Evolutionary conservation across 2,113 vertebrate genomes (phyloP), one percentile per base, ranked within the genome.

Genomic region (Muntiacus reevesi): DNA sequence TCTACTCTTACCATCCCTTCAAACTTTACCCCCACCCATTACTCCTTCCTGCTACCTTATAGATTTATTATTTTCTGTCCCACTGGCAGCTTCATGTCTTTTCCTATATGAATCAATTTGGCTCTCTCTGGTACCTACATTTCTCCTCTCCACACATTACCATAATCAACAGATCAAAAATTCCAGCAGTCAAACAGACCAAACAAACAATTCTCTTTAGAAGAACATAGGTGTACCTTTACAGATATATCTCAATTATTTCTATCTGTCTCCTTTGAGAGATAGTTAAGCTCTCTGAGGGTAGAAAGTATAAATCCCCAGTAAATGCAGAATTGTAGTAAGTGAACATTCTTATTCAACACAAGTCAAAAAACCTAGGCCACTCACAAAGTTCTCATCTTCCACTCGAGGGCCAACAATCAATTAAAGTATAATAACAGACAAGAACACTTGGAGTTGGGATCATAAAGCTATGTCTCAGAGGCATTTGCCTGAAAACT

Each of bases 191-290:
- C 43, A 95, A 89, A 52, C 11, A 67, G n/a, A 94, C 64, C 64
- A 98, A 96, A 79, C 21, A 71, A 95, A 97, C 30, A 94, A 54
- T 71, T 96, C 33, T 62, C 59, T 85, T 95, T 79, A 89, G n/a
- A 84, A 94, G 52, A 94, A 55, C 30, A 50, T 52, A 23, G 60
- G 71, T 52, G 14, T 2, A 33, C 60, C 74, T 94, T 52, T 30
- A 93, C 25, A 93, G 13, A 79, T 2, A 6, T 23, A 79, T 78
- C 15, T 57, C 52, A 96, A 85, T 88, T 45, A 43, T 91, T 90
- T 93, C 47, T 67, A 85, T 88, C 74, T 92, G 28, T 74, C 47
- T 95, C 87, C 54, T 86, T 52, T 12, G 27, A 88, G 67, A 97
- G 54, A 71, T 8, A n/a, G 25, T 85, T 85, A 89, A 92, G 57